Evolutionary conservation across 2,797 vertebrate genomes (phyloP).

Genomic region (Tokudaia tokunoshimensis): DNA sequence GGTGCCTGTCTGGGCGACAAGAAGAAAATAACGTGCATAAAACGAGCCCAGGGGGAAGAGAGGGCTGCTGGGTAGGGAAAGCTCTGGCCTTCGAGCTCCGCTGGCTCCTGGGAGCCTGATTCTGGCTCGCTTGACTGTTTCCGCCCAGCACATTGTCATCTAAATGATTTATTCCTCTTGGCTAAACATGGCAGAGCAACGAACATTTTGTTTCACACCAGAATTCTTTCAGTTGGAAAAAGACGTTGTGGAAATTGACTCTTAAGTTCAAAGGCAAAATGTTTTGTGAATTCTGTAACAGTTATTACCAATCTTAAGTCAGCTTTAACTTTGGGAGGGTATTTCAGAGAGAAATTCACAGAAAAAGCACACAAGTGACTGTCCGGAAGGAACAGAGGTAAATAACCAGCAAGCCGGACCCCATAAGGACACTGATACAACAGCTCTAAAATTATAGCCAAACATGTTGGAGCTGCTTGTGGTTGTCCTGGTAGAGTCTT

Average conservation of each 20-base stretch:
- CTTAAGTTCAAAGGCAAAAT: conserved; percentile 37
- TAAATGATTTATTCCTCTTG: not conserved
- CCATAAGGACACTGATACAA: not conserved
- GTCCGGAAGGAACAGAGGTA: not conserved
- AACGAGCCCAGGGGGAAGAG: not conserved
- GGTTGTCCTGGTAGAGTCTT: not conserved
- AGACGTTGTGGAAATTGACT: conserved; percentile 32
- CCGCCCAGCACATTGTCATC: not conserved
- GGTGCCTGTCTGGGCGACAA: not conserved
- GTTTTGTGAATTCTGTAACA: conserved; percentile 22
- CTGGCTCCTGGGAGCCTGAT: not conserved
- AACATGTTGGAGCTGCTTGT: not conserved
- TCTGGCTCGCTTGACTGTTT: not conserved
- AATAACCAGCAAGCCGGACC: not conserved
- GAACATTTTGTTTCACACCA: conserved; percentile 45
- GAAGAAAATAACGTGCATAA: not conserved
- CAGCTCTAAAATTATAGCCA: conserved; percentile 14
- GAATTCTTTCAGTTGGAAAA: not conserved
- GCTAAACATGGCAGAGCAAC: not conserved
- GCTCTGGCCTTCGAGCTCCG: rapidly evolving
- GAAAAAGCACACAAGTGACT: not conserved
- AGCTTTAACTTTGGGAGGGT: conserved; percentile 1
- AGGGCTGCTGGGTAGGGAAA: not conserved
- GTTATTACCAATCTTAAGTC: not conserved
- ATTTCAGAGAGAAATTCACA: conserved; percentile 12